Evolutionary conservation across 2,797 vertebrate species (phyloP).

Genomic region (Microcaecilia unicolor): DNA sequence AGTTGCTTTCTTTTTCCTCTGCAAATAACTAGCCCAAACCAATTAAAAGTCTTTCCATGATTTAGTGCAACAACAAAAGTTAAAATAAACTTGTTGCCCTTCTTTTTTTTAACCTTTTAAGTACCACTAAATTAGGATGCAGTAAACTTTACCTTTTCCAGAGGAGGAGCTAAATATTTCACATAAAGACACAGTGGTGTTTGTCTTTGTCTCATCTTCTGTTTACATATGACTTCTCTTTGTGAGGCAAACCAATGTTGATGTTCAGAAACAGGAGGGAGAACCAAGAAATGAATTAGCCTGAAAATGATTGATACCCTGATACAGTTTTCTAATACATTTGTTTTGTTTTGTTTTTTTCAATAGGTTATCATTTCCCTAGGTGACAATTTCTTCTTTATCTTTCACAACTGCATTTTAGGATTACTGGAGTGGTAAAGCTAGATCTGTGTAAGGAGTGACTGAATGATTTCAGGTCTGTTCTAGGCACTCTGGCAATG

Average conservation of each 20-base stretch:
- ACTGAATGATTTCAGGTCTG: constrained; percentile 4
- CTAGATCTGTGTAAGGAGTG: constrained; percentile 10
- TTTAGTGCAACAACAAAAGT: too few species aligned
- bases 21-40: too few species aligned
- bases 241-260: background rate
- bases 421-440: constrained; percentile 20
- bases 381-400: constrained; percentile 14
- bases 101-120: too few species aligned
- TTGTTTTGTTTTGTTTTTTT: constrained; percentile 22
- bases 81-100: too few species aligned
- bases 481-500: constrained; percentile 12
- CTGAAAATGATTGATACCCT: background rate
- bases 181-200: background rate
- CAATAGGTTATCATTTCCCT: constrained; percentile 31
- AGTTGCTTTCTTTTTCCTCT: too few species aligned
- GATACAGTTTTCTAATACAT: background rate
- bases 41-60: too few species aligned
- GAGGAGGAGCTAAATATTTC: constrained; percentile 2
- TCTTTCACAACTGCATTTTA: constrained; percentile 14
- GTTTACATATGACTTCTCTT: constrained; percentile 5
- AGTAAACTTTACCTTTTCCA: constrained; percentile 5
- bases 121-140: too few species aligned
- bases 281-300: background rate
- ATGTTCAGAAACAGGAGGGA: background rate
- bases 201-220: background rate